phyloP scores from a whole-genome alignment of 2,797 vertebrate species.

The Pterois miles region DNA sequence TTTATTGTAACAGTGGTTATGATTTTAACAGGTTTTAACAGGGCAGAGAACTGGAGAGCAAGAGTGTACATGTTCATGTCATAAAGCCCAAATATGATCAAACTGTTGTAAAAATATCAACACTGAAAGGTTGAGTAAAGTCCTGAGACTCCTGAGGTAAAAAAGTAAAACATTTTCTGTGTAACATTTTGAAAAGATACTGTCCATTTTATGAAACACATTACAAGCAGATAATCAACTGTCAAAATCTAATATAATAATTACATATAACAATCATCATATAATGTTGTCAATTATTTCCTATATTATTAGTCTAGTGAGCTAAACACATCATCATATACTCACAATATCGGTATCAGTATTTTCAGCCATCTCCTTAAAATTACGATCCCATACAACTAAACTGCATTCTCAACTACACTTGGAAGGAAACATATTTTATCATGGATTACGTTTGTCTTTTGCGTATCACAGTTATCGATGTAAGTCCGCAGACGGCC shows the following conservation, averaged over 20 bases:
- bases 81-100: neutral
- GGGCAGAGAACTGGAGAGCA: neutral
- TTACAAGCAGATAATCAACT: too few relatives aligned
- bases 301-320: too few relatives aligned
- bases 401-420: too few relatives aligned
- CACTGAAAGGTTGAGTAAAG: neutral
- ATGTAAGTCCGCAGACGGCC: too few relatives aligned
- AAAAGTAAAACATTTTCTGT: neutral
- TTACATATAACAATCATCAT: neutral
- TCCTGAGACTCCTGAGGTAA: slow-evolving; percentile 2
- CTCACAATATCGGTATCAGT: too few relatives aligned
- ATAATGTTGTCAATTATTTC: too few relatives aligned
- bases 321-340: too few relatives aligned
- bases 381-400: too few relatives aligned
- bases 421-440: too few relatives aligned
- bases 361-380: too few relatives aligned
- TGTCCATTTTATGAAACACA: neutral
- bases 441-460: too few relatives aligned
- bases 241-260: neutral
- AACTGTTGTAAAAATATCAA: neutral
- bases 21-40: neutral
- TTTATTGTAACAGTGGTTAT: neutral
- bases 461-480: too few relatives aligned
- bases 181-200: neutral
- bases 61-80: neutral